phyloP scores from a whole-genome alignment of 1,140 invertebrate genomes.

The Bombus confusus region DNA sequence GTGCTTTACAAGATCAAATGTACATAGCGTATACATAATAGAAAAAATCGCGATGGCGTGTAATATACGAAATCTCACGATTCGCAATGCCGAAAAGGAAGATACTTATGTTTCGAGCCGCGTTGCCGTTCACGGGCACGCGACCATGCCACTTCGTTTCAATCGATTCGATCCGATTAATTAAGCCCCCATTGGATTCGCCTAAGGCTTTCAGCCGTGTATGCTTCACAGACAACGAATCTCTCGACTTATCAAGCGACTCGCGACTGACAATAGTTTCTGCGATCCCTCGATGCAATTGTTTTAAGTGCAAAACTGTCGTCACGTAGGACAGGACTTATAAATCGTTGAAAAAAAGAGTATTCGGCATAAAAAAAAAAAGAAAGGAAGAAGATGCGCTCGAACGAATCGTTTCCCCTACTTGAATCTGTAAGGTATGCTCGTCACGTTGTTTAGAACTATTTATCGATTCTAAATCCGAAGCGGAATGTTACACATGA shows the following conservation, averaged over 20 bases:
- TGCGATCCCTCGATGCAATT: slow-evolving; percentile 17
- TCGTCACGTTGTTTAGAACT: background rate
- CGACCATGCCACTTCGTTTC: slow-evolving; percentile 52
- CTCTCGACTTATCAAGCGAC: slow-evolving; percentile 42
- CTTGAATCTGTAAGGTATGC: slow-evolving; percentile 5
- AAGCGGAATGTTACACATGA: background rate
- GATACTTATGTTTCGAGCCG: slow-evolving; percentile 40
- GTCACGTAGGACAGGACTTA: slow-evolving; percentile 40
- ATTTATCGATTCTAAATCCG: background rate
- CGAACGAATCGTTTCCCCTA: slow-evolving; percentile 17
- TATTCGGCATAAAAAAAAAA: background rate
- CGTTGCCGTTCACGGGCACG: slow-evolving; percentile 14
- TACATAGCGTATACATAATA: slow-evolving; percentile 46
- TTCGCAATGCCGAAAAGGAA: slow-evolving; percentile 40
- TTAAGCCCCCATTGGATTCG: slow-evolving; percentile 28
- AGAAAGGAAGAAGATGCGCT: background rate
- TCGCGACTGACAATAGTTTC: slow-evolving; percentile 31
- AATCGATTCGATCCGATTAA: slow-evolving; percentile 47
- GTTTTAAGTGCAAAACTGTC: slow-evolving; percentile 7
- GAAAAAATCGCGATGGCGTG: slow-evolving; percentile 21
- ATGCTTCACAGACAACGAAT: slow-evolving; percentile 60
- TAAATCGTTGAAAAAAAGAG: background rate
- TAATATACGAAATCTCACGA: slow-evolving; percentile 34
- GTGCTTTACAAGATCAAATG: slow-evolving; percentile 45
- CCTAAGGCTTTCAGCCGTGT: slow-evolving; percentile 25